Percentiles rank a stretch among this genome's conserved stretches.
Evolutionary conservation across 30 jellyfish, hydroid and myxozoan genomes (phyloP).

Genomic region (Chrysaora quinquecirrha): DNA sequence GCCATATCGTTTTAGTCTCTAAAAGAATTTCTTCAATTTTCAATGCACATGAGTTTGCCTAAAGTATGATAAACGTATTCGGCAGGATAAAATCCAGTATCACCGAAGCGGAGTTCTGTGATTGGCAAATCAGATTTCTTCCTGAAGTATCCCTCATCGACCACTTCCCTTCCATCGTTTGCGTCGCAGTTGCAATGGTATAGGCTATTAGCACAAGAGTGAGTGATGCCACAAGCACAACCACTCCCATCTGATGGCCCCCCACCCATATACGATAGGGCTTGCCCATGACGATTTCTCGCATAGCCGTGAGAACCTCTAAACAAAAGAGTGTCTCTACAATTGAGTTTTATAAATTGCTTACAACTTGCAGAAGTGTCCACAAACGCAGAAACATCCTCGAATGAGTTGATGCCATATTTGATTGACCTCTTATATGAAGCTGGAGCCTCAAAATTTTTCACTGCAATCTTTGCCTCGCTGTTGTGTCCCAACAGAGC

Average conservation of each 20-base stretch:
- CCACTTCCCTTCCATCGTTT: not conserved
- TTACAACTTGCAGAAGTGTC: conserved; percentile 16
- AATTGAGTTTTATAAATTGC: not conserved
- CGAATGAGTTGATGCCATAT: not conserved
- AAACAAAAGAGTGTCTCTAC: not conserved
- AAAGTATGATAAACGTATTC: conserved; percentile 47
- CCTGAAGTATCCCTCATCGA: conserved; percentile 58
- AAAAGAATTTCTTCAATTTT: no score
- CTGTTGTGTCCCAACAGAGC: not conserved
- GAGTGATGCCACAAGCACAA: conserved; percentile 63
- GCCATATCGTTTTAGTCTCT: no score
- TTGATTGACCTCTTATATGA: conserved; percentile 7
- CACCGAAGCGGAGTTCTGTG: conserved; percentile 46
- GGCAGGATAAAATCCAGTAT: conserved; percentile 14
- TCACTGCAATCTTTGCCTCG: not conserved
- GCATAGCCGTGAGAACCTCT: not conserved
- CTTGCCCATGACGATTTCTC: conserved; percentile 26
- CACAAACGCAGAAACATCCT: conserved; percentile 5
- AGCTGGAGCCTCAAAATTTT: not conserved
- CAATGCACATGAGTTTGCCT: conserved; percentile 52
- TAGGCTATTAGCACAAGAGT: conserved; percentile 21
- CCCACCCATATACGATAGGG: conserved; percentile 34
- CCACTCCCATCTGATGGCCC: conserved; percentile 56
- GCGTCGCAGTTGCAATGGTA: conserved; percentile 63
- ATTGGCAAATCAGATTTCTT: conserved; percentile 34